Conservation (phyloP, 2,888 invertebrate genomes). For the Ochropleura leucogaster region DNA sequence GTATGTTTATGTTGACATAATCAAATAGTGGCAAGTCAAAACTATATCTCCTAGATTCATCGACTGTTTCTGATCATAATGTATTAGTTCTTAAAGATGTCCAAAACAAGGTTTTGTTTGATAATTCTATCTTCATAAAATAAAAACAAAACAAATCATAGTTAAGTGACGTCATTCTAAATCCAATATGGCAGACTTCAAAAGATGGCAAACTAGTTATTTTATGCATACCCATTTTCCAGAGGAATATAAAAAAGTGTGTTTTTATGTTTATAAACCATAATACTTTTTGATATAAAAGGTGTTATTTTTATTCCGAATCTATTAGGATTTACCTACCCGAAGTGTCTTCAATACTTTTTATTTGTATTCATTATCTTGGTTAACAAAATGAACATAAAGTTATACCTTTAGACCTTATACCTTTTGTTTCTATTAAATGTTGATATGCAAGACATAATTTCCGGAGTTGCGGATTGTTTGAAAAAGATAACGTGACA, state of each 20-base stretch:
- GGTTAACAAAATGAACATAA: not conserved
- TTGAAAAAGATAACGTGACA: no score
- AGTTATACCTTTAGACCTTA: not conserved
- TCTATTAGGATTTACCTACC: not conserved
- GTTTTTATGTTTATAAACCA: no score
- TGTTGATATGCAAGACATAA: not conserved
- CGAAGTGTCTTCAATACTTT: not conserved
- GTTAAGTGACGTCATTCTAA: no score
- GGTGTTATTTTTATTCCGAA: not conserved
- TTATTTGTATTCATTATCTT: not conserved
- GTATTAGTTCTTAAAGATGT: not conserved
- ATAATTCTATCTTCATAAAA: not conserved
- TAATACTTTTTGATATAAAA: not conserved
- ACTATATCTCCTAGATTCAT: not conserved
- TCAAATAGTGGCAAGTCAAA: not conserved
- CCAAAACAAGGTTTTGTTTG: no score
- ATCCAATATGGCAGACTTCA: no score
- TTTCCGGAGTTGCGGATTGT: no score
- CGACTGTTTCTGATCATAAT: not conserved
- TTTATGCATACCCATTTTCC: no score
- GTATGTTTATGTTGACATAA: not conserved
- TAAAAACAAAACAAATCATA: no score
- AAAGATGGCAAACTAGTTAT: no score
- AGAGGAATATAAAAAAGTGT: no score
- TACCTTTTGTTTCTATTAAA: not conserved